phyloP scores from a whole-genome alignment of 2,888 invertebrate genomes.

The Cephus runcator region DNA sequence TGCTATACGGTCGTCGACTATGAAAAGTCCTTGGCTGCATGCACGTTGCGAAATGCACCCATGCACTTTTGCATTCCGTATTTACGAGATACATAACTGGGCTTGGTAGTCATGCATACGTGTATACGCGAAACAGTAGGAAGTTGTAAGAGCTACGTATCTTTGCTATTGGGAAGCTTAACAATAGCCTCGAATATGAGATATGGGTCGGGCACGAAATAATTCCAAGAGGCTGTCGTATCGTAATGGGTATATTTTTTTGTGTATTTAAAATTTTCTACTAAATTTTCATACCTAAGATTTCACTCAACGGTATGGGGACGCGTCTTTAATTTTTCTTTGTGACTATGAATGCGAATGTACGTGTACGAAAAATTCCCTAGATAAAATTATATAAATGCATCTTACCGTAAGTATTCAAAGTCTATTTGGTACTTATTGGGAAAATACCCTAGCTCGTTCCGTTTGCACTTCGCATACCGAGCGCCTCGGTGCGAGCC shows the following conservation, averaged over 20 bases:
- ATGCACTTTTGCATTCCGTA: background rate
- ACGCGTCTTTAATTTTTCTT: background rate
- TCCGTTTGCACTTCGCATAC: background rate
- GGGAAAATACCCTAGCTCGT: background rate
- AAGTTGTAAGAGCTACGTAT: background rate
- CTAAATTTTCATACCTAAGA: too few relatives aligned
- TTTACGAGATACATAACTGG: background rate
- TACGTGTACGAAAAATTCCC: background rate
- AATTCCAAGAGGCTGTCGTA: too few relatives aligned
- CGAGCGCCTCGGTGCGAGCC: background rate
- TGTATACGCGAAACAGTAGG: background rate
- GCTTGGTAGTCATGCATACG: background rate
- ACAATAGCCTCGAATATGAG: background rate
- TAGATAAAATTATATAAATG: background rate
- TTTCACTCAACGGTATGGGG: too few relatives aligned
- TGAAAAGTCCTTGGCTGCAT: constrained; percentile 18
- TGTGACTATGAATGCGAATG: background rate
- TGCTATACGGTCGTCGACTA: constrained; percentile 14
- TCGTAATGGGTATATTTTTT: background rate
- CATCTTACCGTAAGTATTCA: background rate
- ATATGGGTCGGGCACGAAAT: too few relatives aligned
- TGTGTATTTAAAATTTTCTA: background rate
- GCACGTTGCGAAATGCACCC: background rate
- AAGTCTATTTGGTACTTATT: background rate
- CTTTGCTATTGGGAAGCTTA: background rate